Evolutionary conservation across 2,888 invertebrate genomes (phyloP).

Genomic region (Drosophila paramelanica): DNA sequence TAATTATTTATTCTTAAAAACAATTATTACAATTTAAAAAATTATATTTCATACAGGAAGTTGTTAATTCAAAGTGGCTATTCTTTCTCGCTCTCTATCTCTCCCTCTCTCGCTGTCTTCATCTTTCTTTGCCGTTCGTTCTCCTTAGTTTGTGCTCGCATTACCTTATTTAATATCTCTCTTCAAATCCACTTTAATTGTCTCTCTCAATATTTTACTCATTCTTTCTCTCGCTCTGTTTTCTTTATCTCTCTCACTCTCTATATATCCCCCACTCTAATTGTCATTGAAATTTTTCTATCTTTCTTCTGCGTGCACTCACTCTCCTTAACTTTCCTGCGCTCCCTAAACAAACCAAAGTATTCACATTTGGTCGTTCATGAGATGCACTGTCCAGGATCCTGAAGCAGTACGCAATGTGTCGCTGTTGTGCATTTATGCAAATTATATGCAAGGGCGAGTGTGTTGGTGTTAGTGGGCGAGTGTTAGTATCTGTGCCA

Average conservation of each 20-base stretch:
- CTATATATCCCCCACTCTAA: too few species aligned
- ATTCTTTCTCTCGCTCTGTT: neutral
- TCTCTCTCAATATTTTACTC: neutral
- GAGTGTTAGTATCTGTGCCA: constrained; percentile 23
- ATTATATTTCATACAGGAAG: too few species aligned
- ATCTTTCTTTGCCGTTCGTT: too few species aligned
- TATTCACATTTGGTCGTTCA: constrained; percentile 6
- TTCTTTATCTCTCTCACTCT: too few species aligned
- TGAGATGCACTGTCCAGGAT: constrained; percentile 43
- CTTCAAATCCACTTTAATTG: too few species aligned
- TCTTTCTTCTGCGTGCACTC: neutral
- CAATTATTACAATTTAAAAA: too few species aligned
- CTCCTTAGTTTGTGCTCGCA: too few species aligned
- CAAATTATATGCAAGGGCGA: constrained; percentile 50
- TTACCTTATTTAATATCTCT: too few species aligned
- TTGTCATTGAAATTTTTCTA: too few species aligned
- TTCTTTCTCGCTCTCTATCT: neutral
- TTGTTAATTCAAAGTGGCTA: too few species aligned
- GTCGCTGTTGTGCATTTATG: constrained; percentile 67
- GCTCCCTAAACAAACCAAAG: neutral
- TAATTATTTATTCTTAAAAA: too few species aligned
- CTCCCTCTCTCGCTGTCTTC: neutral
- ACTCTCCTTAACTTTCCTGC: neutral
- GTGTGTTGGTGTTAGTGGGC: constrained; percentile 17
- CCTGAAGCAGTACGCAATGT: constrained; percentile 38